Base-by-base conservation (phyloP, 2,888 invertebrate genomes). In the Abscondita cerata region DNA sequence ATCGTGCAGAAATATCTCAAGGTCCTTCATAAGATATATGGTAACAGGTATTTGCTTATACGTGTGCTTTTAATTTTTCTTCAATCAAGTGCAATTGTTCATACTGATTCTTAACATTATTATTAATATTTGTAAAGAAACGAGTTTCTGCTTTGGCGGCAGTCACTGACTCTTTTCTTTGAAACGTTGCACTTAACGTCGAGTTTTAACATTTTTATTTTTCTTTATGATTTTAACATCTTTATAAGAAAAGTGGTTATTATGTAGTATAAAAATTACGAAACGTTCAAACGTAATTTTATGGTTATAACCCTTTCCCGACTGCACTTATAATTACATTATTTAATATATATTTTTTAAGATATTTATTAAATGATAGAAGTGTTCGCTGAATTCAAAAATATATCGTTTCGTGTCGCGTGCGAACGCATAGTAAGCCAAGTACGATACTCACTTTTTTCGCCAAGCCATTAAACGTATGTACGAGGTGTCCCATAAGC, bases 61-160 rank as follows among this genome's bases (percentile, higher is more conserved):
- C 62, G 64, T 66, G 61, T 57, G 44, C 55, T 50, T 65, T 56
- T 58, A 47, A 59, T 64, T 66, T 66, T 58, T 63, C 52, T 60
- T 62, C 59, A 60, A 66, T 66, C 62, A 66, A 52, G 54, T 60
- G 54, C 60, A 59, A 66, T 66, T 66, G 66, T 66, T 65, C 60
- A 47, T 60, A 48, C 56, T 59, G 66, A 63, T 61, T 61, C 60
- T 63, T 57, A 66, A 63, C 66, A 55, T 62, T 60, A 66, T 63
- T 66, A 65, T 59, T 65, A 66, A 58, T 59, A 53, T 60, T 60
- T 56, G 57, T 59, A 53, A 36, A 16, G 44, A 19, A 53, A 53
- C 54, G 19, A 44, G 54, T 19, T 52, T 58, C 36, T 44, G 47
- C 66, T 59, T 66, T 63, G 61, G 60, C 62, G 66, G 66, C 59